phyloP scores from a whole-genome alignment of 2,797 vertebrate species.

The Pogoniulus pusillus region DNA sequence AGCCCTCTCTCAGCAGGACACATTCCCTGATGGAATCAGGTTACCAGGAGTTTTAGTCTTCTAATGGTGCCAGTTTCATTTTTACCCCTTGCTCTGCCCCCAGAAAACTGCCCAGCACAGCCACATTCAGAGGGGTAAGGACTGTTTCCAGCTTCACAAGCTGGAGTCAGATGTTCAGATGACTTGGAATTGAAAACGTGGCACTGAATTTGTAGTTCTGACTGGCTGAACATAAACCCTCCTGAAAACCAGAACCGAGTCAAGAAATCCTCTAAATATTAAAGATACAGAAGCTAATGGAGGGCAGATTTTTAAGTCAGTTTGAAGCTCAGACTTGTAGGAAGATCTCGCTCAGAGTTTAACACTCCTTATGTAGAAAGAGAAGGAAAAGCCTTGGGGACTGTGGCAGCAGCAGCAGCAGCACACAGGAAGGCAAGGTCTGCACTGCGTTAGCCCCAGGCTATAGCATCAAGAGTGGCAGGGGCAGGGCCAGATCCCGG shows the following conservation, averaged over 20 bases:
- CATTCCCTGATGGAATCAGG: background rate
- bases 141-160: background rate
- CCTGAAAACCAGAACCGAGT: background rate
- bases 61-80: background rate
- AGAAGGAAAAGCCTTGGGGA: background rate
- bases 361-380: background rate
- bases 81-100: background rate
- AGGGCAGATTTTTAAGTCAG: background rate
- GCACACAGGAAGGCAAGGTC: background rate
- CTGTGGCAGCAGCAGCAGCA: background rate
- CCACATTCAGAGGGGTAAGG: background rate
- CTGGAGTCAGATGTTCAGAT: no score
- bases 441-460: fast-evolving
- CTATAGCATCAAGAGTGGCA: background rate
- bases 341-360: background rate
- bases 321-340: background rate
- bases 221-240: background rate
- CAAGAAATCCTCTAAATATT: background rate
- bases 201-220: background rate
- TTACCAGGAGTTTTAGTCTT: background rate
- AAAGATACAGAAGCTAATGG: background rate
- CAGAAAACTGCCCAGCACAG: background rate
- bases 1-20: background rate
- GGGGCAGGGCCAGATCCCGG: background rate
- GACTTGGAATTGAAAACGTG: background rate